These are phyloP conservation scores for Pteruthius melanotis DNA, from an alignment of 2,113 vertebrate genomes.

Conservation along the genomic window DNA sequence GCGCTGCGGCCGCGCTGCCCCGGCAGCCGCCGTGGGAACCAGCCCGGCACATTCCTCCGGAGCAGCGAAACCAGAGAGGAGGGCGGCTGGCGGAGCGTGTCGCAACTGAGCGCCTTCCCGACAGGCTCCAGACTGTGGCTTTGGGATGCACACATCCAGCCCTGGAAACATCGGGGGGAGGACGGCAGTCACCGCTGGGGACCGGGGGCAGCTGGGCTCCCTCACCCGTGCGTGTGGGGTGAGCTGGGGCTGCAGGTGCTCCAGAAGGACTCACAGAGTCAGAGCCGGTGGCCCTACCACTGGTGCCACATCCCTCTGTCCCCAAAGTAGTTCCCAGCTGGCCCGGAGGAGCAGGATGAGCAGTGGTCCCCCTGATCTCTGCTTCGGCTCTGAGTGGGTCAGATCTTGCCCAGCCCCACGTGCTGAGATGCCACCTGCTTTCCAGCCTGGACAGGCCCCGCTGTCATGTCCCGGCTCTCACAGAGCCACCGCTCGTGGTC, in stretches of 20 bases:
- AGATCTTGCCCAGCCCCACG: rapidly evolving
- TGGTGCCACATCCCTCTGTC: neutral
- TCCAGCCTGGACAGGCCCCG: neutral
- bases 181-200: neutral
- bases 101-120: neutral
- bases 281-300: rapidly evolving
- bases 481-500: rapidly evolving
- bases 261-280: neutral
- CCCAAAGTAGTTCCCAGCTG: neutral
- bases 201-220: neutral
- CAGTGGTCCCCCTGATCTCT: rapidly evolving
- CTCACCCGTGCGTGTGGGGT: rapidly evolving
- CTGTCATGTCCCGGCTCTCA: rapidly evolving
- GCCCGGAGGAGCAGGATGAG: rapidly evolving
- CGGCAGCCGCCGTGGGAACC: constrained; percentile 14
- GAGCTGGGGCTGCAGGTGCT: neutral
- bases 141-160: neutral
- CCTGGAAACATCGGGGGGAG: neutral
- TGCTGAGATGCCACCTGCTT: neutral
- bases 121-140: neutral
- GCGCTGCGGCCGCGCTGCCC: neutral
- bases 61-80: neutral
- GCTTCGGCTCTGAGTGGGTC: neutral
- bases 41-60: constrained; percentile 16
- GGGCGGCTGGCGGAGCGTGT: neutral